Percentiles rank a stretch among this genome's conserved stretches.
phyloP scores from a whole-genome alignment of 2,113 vertebrate genomes.

The Peromyscus polionotus region DNA sequence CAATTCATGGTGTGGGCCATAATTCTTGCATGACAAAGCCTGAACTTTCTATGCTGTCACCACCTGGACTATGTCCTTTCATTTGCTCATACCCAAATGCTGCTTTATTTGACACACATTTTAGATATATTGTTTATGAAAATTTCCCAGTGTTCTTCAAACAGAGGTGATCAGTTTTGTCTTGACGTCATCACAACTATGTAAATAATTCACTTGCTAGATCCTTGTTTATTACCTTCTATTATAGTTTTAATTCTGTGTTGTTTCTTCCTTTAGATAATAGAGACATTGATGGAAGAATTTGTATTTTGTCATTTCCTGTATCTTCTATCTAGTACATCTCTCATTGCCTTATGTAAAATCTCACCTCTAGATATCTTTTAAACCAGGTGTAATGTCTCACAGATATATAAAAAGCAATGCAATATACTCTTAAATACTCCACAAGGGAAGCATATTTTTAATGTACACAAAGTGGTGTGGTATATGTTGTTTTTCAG shows the following conservation, averaged over 20 bases:
- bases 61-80: neutral
- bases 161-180: neutral
- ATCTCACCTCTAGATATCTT: constrained; percentile 49
- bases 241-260: neutral
- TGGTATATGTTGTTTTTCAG: constrained; percentile 12
- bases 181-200: neutral
- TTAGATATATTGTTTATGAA: constrained; percentile 43
- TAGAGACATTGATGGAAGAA: constrained; percentile 18
- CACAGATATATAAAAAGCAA: neutral
- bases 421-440: neutral
- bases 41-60: neutral
- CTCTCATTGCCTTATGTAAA: constrained; percentile 46
- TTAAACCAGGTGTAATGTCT: constrained; percentile 21
- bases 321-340: neutral
- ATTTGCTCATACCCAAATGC: neutral
- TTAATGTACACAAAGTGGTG: neutral
- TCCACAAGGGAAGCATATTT: neutral
- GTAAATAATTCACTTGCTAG: neutral
- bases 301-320: constrained; percentile 33
- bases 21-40: neutral
- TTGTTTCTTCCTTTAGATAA: constrained; percentile 4
- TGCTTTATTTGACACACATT: neutral
- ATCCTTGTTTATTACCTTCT: neutral
- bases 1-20: neutral
- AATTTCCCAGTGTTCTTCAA: constrained; percentile 31